These are phyloP conservation scores for Heliconius aoede DNA, from an alignment of 2,888 invertebrate species.

Conservation along the genomic window DNA sequence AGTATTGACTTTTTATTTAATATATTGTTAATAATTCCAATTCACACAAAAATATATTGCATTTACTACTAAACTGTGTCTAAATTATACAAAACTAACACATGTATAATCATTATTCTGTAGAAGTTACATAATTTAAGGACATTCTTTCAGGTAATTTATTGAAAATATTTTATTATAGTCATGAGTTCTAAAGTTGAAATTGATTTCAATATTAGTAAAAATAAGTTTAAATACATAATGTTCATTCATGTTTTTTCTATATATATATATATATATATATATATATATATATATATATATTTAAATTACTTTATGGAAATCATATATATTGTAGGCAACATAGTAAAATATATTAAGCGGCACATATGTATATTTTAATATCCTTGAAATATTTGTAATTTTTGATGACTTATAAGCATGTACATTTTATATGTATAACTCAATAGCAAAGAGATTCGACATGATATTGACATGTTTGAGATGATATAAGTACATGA, in stretches of 20 bases:
- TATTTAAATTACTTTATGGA: not conserved
- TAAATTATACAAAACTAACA: conserved; percentile 1
- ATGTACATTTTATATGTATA: not conserved
- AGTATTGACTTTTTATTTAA: not conserved
- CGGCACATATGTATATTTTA: not conserved
- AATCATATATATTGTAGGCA: not conserved
- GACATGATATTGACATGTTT: not conserved
- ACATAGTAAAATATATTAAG: not conserved
- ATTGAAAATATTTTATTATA: not conserved
- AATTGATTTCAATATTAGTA: not conserved
- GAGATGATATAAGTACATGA: not conserved
- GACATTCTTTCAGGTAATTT: not conserved
- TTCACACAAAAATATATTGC: conserved; percentile 14
- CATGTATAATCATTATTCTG: conserved; percentile 23
- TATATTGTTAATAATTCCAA: not conserved
- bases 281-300: not conserved
- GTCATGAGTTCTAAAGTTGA: not conserved
- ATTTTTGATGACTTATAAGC: not conserved
- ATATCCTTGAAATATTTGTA: not conserved
- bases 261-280: not conserved
- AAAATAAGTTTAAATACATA: not conserved
- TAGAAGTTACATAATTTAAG: not conserved
- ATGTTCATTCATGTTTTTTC: not conserved
- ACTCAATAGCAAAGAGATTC: not conserved
- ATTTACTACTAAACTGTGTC: not conserved